These are phyloP conservation scores for Microctenopoma lineatum DNA, from an alignment of 2,797 vertebrate genomes.

Conservation along the genomic window DNA sequence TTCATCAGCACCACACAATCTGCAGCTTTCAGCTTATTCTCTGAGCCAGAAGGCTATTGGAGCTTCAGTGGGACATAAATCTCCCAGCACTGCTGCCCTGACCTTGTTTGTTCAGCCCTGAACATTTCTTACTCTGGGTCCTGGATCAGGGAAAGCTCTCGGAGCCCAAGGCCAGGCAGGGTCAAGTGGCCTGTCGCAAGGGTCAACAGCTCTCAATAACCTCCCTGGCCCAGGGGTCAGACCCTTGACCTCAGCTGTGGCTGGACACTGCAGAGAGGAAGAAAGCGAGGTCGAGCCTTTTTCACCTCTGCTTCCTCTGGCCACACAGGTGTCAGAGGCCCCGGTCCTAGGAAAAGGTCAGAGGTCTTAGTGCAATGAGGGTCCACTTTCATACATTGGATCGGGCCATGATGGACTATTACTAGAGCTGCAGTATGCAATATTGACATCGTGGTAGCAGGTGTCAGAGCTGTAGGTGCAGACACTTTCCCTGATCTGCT, in stretches of 20 bases:
- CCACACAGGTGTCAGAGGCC: constrained; percentile 76
- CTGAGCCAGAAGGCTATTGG: constrained; percentile 53
- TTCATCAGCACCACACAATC: constrained; percentile 50
- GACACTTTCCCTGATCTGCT: constrained; percentile 29
- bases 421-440: constrained; percentile 29
- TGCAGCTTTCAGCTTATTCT: constrained; percentile 42
- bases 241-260: constrained; percentile 72
- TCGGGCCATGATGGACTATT: constrained; percentile 35
- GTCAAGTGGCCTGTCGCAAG: constrained; percentile 84
- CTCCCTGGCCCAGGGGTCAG: constrained; percentile 66
- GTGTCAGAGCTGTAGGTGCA: constrained; percentile 37
- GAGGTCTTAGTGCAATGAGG: constrained; percentile 55
- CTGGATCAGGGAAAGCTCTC: constrained; percentile 58
- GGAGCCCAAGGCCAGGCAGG: constrained; percentile 68
- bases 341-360: constrained; percentile 67
- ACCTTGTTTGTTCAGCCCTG: constrained; percentile 81
- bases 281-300: constrained; percentile 72
- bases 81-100: constrained; percentile 73
- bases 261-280: constrained; percentile 60
- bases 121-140: constrained; percentile 54
- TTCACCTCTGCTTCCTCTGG: constrained; percentile 64
- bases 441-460: constrained; percentile 41
- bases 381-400: constrained; percentile 48
- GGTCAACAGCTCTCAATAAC: constrained; percentile 75
- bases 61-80: constrained; percentile 77